Base-by-base conservation (phyloP, 2,113 vertebrate genomes). In the Triplophysa tibetana region DNA sequence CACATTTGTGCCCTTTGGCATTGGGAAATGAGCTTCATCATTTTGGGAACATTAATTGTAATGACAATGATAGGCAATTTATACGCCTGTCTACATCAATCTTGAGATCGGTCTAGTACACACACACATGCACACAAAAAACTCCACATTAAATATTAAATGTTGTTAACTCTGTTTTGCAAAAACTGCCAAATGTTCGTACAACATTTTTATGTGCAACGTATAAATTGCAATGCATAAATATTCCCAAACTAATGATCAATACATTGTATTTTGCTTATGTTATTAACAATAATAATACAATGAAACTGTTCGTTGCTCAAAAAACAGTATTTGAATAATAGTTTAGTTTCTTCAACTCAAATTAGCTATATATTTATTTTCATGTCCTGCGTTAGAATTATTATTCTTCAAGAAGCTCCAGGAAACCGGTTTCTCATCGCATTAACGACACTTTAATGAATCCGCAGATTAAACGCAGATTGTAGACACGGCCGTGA, bases 41-140 rank as follows among this genome's bases (percentile, higher is more conserved):
- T 67, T 66, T 65, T 33, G 63, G 68, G 41, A 60, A 76, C 83
- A 84, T 79, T 70, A 69, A 79, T 84, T 75, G 67, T 70, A 82
- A 75, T 26, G 80, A 84, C 75, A 79, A 33, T 79, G 83, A 81
- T 61, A 72, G 58, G 74, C 54, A 79, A 79, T 64, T 54, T 52
- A 21, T 65, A 76, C 21, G 74, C 62, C n/a, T 65, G 45, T 76
- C 74, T 33, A 38, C 26, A 65, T 64, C 45, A 54, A 64, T 76
- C 56, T 38, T 74, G 38, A 61, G 45, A 56, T 74, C 45, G 3
- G 56, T 43, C n/a, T 12, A 43, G 26, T 7, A 68, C 8, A 38
- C 33, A 38, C 33, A 38, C 6, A 8, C 33, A 38, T 38, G 8
- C 14, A 73, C 23, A 43, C 16, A 60, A 41, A 29, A 16, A 63